These are phyloP conservation scores for Germaria angustata DNA, from an alignment of 2,888 invertebrate species.

Conservation along the genomic window DNA sequence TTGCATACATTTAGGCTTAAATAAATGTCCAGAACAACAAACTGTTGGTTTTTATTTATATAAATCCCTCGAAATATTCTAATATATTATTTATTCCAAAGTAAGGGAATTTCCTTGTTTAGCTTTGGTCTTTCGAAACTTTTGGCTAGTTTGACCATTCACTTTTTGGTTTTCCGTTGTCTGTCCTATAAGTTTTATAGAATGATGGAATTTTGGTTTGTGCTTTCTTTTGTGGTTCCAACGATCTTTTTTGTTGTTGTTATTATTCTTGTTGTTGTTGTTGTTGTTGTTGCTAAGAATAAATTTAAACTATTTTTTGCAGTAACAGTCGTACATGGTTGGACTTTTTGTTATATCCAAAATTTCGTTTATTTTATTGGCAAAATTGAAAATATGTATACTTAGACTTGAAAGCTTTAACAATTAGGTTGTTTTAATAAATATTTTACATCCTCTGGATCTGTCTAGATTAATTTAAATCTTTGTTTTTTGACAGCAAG, in stretches of 20 bases:
- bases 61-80: conserved; percentile 21
- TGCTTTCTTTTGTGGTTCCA: conserved; percentile 21
- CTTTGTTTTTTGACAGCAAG: background rate
- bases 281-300: background rate
- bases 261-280: too few species aligned
- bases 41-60: conserved; percentile 5
- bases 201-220: background rate
- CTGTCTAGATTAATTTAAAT: conserved; percentile 30
- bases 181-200: background rate
- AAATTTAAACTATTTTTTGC: conserved; percentile 12
- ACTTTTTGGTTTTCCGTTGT: background rate
- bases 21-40: background rate
- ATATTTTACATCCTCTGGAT: conserved; percentile 9
- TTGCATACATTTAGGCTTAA: conserved; percentile 63
- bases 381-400: background rate
- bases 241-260: conserved; percentile 10
- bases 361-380: too few species aligned
- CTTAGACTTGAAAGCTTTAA: background rate
- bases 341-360: too few species aligned
- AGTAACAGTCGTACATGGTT: conserved; percentile 5
- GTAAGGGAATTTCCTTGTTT: conserved; percentile 42
- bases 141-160: conserved; percentile 27
- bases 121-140: background rate
- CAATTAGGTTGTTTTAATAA: conserved; percentile 2
- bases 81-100: conserved; percentile 56